These are phyloP conservation scores for Ivindomyrus marchei DNA, from an alignment of 2,113 vertebrate species.

Conservation along the genomic window DNA sequence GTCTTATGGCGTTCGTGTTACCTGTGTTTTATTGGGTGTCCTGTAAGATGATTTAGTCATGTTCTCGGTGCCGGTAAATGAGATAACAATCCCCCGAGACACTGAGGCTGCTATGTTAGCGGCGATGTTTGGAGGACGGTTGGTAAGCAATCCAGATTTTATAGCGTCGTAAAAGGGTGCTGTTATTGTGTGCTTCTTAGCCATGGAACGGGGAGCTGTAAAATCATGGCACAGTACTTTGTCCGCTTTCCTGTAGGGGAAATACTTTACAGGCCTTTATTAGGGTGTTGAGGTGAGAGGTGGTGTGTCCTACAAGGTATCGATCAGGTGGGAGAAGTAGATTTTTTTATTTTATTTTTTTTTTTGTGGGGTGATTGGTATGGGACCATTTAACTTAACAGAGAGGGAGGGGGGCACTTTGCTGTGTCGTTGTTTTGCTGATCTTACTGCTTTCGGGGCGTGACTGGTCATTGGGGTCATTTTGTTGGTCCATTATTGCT, in stretches of 20 bases:
- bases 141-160: not conserved
- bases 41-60: not conserved
- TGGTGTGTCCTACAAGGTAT: not conserved
- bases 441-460: slow-evolving; percentile 14
- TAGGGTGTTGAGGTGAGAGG: not conserved
- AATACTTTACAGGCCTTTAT: not conserved
- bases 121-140: not conserved
- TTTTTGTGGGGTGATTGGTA: not conserved
- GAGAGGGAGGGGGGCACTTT: not conserved
- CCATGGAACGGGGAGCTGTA: not conserved
- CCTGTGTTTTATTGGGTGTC: not conserved
- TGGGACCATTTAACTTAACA: not conserved
- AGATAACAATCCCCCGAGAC: not conserved
- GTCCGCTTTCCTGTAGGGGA: not conserved
- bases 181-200: not conserved
- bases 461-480: slow-evolving; percentile 46
- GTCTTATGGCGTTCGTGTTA: not conserved
- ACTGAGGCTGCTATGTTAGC: not conserved
- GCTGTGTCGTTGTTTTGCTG: slow-evolving; percentile 5
- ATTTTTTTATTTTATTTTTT: not conserved
- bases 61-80: not conserved
- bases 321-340: not conserved
- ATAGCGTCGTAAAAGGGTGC: slow-evolving; percentile 6
- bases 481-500: slow-evolving; percentile 41
- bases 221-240: not conserved